phyloP scores from a whole-genome alignment of 2,888 invertebrate species.

The Mimumesa dahlbomi region DNA sequence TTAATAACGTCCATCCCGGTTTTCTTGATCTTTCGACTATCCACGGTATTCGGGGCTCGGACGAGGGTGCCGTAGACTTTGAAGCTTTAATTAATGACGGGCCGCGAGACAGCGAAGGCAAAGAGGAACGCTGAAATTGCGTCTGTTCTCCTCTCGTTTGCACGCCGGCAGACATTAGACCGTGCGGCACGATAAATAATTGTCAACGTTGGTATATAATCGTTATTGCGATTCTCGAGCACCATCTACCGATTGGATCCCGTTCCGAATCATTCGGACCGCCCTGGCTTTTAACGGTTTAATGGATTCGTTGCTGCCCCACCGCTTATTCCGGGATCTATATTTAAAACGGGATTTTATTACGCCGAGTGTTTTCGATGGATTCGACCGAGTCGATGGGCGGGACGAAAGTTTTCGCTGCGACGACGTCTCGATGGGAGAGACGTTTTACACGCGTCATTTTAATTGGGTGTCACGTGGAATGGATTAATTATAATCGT shows the following conservation, averaged over 20 bases:
- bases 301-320: background rate
- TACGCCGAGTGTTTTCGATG: too few relatives aligned
- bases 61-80: conserved; percentile 65
- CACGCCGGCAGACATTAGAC: conserved; percentile 32
- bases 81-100: conserved; percentile 75
- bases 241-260: conserved; percentile 49
- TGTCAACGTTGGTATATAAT: conserved; percentile 51
- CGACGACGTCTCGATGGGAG: background rate
- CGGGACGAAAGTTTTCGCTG: background rate
- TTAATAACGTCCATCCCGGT: conserved; percentile 72
- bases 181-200: conserved; percentile 61
- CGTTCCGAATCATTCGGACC: conserved; percentile 19
- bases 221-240: conserved; percentile 45
- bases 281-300: background rate
- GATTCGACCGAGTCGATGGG: too few relatives aligned
- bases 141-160: conserved; percentile 55
- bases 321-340: background rate
- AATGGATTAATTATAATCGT: too few relatives aligned
- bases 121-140: conserved; percentile 61
- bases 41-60: conserved; percentile 59
- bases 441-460: too few relatives aligned
- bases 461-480: too few relatives aligned
- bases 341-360: too few relatives aligned
- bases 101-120: conserved; percentile 41
- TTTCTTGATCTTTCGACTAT: conserved; percentile 68